Conservation (phyloP, 2,888 invertebrate genomes). For the Amphipyra tragopoginis region DNA sequence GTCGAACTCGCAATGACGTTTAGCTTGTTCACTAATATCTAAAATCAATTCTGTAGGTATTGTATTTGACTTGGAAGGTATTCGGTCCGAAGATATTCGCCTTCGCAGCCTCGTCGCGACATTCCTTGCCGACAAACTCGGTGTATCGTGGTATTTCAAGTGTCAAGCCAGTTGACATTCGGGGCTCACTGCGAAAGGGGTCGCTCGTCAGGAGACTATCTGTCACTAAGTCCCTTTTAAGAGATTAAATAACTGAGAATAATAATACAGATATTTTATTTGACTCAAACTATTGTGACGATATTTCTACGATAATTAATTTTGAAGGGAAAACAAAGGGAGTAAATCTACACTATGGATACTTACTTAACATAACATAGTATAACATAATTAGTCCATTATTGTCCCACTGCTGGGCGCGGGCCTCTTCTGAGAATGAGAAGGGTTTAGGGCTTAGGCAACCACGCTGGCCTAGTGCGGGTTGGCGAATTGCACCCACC, state of each 20-base stretch:
- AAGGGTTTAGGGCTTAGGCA: too few species aligned
- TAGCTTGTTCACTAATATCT: slow-evolving; percentile 22
- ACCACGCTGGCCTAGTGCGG: too few species aligned
- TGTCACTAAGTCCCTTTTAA: slow-evolving; percentile 39
- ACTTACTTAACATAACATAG: too few species aligned
- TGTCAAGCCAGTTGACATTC: slow-evolving; percentile 68
- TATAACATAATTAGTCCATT: too few species aligned
- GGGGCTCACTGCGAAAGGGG: slow-evolving; percentile 59
- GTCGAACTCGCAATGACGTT: slow-evolving; percentile 29
- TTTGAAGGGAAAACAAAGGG: neutral
- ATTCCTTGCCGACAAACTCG: slow-evolving; percentile 66
- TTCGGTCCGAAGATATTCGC: slow-evolving; percentile 66
- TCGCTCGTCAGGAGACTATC: slow-evolving; percentile 53
- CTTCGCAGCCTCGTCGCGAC: slow-evolving; percentile 65
- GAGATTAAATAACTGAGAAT: slow-evolving; percentile 34
- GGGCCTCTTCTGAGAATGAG: too few species aligned
- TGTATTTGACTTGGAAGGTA: slow-evolving; percentile 63
- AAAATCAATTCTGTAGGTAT: slow-evolving; percentile 45
- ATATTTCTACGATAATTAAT: neutral
- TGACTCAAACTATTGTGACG: neutral
- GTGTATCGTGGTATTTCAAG: slow-evolving; percentile 66
- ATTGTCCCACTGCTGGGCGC: too few species aligned
- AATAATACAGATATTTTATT: slow-evolving; percentile 10
- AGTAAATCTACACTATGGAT: too few species aligned
- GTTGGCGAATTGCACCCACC: too few species aligned